These are phyloP conservation scores for Bombus turneri DNA, from an alignment of 1,140 invertebrate species.

Conservation along the genomic window DNA sequence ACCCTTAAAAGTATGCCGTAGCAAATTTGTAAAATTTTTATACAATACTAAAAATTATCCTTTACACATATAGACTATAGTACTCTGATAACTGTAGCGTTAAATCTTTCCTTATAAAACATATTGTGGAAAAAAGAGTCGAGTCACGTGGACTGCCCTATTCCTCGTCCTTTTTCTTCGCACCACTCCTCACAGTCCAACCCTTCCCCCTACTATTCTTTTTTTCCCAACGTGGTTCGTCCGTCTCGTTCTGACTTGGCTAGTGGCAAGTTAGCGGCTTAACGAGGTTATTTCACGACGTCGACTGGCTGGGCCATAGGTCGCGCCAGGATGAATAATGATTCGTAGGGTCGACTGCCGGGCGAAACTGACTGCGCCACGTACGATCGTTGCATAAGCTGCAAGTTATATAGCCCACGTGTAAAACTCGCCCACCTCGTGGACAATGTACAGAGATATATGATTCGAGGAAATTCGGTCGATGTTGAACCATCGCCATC, in stretches of 20 bases:
- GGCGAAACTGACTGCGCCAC: conserved; percentile 18
- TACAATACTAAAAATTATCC: neutral
- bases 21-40: neutral
- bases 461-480: conserved; percentile 39
- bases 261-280: conserved; percentile 70
- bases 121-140: neutral
- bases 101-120: neutral
- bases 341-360: conserved; percentile 74
- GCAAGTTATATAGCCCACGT: conserved; percentile 23
- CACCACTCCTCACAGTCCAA: neutral
- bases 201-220: neutral
- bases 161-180: conserved; percentile 23
- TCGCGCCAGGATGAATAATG: conserved; percentile 82
- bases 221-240: neutral
- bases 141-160: conserved; percentile 56
- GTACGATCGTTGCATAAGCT: conserved; percentile 33
- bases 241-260: conserved; percentile 30
- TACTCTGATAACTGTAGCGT: neutral
- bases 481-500: neutral
- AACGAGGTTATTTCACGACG: conserved; percentile 76
- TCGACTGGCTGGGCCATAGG: conserved; percentile 61
- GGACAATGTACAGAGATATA: conserved; percentile 45
- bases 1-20: too few relatives aligned
- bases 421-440: conserved; percentile 24
- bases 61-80: neutral